Percentiles rank a stretch among this genome's conserved stretches.
Conservation (phyloP, 2,888 invertebrate species). For the Slavum lentiscoides region DNA sequence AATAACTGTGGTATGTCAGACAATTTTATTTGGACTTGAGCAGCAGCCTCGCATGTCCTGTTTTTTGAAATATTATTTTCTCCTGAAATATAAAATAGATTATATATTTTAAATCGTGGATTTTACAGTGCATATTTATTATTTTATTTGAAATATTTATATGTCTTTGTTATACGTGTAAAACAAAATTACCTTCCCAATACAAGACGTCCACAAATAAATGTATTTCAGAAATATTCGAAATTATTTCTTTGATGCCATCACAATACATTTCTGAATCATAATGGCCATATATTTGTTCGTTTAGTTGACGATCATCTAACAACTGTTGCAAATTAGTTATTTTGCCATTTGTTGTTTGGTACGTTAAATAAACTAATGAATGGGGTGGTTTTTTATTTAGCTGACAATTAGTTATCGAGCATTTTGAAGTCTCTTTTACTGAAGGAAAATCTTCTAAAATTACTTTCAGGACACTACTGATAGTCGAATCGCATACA, state of each 20-base stretch:
- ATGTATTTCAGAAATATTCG: constrained; percentile 4
- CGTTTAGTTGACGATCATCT: neutral
- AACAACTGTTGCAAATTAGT: neutral
- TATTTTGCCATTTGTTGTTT: neutral
- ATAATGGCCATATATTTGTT: neutral
- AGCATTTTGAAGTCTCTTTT: neutral
- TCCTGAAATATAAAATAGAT: neutral
- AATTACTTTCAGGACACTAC: neutral
- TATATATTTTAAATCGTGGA: too few species aligned
- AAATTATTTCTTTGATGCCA: neutral
- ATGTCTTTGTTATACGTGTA: neutral
- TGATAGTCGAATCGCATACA: constrained; percentile 1
- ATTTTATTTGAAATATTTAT: too few species aligned
- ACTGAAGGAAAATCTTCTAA: neutral
- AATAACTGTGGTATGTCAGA: neutral
- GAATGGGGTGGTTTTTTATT: neutral
- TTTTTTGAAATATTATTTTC: constrained; percentile 1
- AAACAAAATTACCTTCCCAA: constrained; percentile 3
- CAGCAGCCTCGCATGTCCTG: neutral
- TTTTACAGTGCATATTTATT: too few species aligned
- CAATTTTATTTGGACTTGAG: neutral
- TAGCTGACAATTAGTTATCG: neutral
- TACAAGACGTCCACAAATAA: neutral
- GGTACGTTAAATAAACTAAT: neutral
- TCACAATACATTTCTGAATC: neutral